Conservation (phyloP, 2,888 invertebrate species). For the Digitonthophagus gazella region DNA sequence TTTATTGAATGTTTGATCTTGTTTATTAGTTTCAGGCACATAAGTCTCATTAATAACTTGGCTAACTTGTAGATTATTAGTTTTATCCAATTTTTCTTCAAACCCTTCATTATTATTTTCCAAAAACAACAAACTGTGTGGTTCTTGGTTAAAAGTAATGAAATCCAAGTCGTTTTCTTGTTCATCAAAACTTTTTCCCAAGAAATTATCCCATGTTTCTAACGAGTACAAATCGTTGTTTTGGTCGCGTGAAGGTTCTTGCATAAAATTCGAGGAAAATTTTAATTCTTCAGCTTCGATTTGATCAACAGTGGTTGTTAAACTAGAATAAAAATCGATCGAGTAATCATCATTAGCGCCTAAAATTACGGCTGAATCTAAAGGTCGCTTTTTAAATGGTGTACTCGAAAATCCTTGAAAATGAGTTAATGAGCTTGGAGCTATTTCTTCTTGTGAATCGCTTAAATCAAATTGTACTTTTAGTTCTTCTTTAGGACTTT, state of each 20-base stretch:
- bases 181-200: conserved; percentile 46
- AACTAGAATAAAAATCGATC: conserved; percentile 55
- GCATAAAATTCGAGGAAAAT: conserved; percentile 27
- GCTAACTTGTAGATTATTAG: conserved; percentile 48
- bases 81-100: conserved; percentile 29
- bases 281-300: not conserved
- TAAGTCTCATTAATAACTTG: conserved; percentile 37
- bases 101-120: conserved; percentile 29
- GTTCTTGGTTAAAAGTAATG: conserved; percentile 44
- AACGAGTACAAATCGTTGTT: conserved; percentile 44
- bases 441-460: conserved; percentile 40
- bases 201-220: conserved; percentile 51
- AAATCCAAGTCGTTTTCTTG: conserved; percentile 38
- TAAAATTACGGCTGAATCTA: conserved; percentile 57
- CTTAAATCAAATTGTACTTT: conserved; percentile 41
- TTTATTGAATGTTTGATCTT: not conserved
- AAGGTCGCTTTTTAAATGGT: conserved; percentile 29
- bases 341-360: conserved; percentile 60
- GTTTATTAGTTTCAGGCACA: not conserved
- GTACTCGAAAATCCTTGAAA: conserved; percentile 40
- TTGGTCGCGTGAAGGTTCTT: conserved; percentile 32
- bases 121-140: conserved; percentile 43
- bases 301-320: too few relatives aligned
- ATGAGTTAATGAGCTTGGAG: conserved; percentile 44
- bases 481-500: not conserved